Evolutionary conservation across 2,888 invertebrate species (phyloP).

Genomic region (Trachelus troglodyta): DNA sequence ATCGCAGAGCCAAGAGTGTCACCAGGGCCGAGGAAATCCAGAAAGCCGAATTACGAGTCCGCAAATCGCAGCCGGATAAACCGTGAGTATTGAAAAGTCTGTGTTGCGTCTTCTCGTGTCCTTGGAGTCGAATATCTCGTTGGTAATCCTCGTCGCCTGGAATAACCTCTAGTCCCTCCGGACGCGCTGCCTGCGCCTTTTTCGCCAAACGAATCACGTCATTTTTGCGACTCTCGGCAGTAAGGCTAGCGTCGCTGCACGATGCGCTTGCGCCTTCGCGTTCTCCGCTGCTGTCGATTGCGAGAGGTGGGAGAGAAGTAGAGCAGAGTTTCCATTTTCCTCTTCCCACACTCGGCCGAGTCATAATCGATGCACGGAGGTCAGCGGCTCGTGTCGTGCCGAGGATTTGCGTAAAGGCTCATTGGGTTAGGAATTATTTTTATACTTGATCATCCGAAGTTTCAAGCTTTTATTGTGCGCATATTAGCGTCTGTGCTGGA

Average conservation of each 20-base stretch:
- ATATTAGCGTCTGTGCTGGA: too few relatives aligned
- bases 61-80: constrained; percentile 85
- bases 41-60: constrained; percentile 81
- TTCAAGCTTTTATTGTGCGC: too few relatives aligned
- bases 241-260: neutral
- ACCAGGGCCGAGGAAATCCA: constrained; percentile 90
- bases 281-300: neutral
- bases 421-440: too few relatives aligned
- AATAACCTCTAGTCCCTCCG: too few relatives aligned
- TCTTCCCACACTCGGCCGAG: neutral
- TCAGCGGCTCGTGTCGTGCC: constrained; percentile 8
- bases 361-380: constrained; percentile 12
- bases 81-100: constrained; percentile 75
- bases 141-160: too few relatives aligned
- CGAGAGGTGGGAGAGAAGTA: neutral
- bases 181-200: neutral
- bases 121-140: neutral
- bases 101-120: neutral
- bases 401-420: too few relatives aligned
- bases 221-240: neutral
- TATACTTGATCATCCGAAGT: too few relatives aligned
- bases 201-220: neutral
- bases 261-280: neutral
- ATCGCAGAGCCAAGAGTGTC: constrained; percentile 85
- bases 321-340: neutral